Evolutionary conservation across 2,888 invertebrate species (phyloP).

Genomic region (Palloptera scutellata): DNA sequence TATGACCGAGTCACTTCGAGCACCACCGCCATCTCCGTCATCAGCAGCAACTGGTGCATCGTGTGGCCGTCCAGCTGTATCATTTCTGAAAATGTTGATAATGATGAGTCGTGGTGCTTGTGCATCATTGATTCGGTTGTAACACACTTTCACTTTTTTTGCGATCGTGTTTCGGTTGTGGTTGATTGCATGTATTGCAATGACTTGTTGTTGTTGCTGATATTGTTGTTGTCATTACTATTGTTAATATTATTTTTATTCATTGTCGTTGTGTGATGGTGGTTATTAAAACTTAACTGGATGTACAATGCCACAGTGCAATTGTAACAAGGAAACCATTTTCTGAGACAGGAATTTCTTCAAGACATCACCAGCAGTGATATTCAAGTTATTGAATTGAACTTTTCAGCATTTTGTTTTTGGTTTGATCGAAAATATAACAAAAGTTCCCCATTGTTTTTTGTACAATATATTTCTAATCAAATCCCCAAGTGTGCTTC

Average conservation of each 20-base stretch:
- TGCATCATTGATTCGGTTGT: background rate
- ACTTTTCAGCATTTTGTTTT: too few species aligned
- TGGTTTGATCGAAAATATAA: too few species aligned
- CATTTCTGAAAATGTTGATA: too few species aligned
- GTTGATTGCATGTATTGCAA: conserved; percentile 16
- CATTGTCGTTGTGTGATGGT: background rate
- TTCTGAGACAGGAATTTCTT: too few species aligned
- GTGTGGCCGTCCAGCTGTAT: conserved; percentile 5
- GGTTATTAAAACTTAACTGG: conserved; percentile 23
- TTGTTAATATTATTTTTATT: background rate
- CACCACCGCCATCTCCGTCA: background rate
- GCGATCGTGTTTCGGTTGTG: conserved; percentile 2
- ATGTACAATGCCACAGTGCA: background rate
- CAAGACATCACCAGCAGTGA: too few species aligned
- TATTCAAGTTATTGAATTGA: too few species aligned
- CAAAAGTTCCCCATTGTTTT: too few species aligned
- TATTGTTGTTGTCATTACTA: background rate
- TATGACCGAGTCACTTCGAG: conserved; percentile 32
- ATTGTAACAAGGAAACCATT: too few species aligned
- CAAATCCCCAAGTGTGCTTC: too few species aligned
- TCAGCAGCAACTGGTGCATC: conserved; percentile 13
- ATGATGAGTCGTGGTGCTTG: too few species aligned
- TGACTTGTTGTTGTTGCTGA: background rate
- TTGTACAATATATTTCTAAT: too few species aligned
- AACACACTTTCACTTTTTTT: conserved; percentile 25